Evolutionary conservation across 92 coral and sea anemone species (phyloP).

Genomic region (Zoanthus solanderi): DNA sequence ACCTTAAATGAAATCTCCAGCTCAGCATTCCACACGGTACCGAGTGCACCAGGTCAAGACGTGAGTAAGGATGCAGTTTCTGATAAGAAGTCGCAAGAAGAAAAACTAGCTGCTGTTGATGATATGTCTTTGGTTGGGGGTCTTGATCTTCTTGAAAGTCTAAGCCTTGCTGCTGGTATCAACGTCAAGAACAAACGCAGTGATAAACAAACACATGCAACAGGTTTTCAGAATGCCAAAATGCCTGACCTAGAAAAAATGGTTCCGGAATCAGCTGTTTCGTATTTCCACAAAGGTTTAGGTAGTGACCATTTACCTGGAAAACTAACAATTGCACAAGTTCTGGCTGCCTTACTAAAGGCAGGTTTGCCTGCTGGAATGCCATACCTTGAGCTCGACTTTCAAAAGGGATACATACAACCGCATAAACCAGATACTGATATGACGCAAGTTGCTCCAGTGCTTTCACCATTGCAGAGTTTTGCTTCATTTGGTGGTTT

Average conservation of each 20-base stretch:
- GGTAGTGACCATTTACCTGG: slow-evolving; percentile 72
- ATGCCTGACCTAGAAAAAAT: slow-evolving; percentile 51
- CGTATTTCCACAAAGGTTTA: slow-evolving; percentile 66
- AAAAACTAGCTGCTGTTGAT: slow-evolving; percentile 72
- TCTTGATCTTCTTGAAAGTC: slow-evolving; percentile 66
- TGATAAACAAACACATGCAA: slow-evolving; percentile 59
- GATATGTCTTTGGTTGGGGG: slow-evolving; percentile 75
- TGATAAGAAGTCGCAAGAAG: slow-evolving; percentile 65
- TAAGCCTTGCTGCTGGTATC: slow-evolving; percentile 86
- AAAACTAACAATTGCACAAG: slow-evolving; percentile 68
- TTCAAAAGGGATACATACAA: not conserved
- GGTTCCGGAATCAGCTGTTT: slow-evolving; percentile 55
- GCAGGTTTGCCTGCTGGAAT: slow-evolving; percentile 81
- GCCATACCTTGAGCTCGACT: slow-evolving; percentile 70
- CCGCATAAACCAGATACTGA: slow-evolving; percentile 13
- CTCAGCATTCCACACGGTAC: slow-evolving; percentile 59
- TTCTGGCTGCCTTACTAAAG: slow-evolving; percentile 69
- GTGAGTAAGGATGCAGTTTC: slow-evolving; percentile 54
- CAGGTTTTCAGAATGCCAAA: slow-evolving; percentile 45
- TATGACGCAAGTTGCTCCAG: slow-evolving; percentile 39
- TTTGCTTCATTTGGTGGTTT: slow-evolving; percentile 90
- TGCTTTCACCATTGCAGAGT: slow-evolving; percentile 78
- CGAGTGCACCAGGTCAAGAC: slow-evolving; percentile 54
- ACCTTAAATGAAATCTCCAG: slow-evolving; percentile 71
- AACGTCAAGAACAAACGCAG: slow-evolving; percentile 93